Conservation (phyloP, 2,888 invertebrate species). For the Pseudococcus longispinus region DNA sequence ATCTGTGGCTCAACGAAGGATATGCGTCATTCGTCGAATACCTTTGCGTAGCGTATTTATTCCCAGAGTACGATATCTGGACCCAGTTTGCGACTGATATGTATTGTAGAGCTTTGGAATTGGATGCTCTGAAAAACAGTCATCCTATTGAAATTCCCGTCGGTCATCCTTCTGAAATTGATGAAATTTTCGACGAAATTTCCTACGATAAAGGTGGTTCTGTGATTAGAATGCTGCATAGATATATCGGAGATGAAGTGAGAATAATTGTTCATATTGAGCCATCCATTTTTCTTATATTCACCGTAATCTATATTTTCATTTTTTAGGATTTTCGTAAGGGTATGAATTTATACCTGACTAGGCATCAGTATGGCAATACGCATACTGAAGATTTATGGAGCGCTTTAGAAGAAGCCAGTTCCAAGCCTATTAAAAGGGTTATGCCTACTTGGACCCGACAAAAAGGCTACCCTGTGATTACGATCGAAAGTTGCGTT, state of each 20-base stretch:
- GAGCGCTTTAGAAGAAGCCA: conserved; percentile 86
- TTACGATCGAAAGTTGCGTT: conserved; percentile 67
- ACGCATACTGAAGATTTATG: conserved; percentile 94
- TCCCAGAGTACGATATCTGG: conserved; percentile 97
- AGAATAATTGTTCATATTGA: conserved; percentile 55
- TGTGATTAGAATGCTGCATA: conserved; percentile 92
- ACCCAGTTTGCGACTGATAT: conserved; percentile 93
- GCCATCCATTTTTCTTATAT: neutral
- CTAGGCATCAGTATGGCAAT: conserved; percentile 85
- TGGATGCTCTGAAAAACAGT: conserved; percentile 88
- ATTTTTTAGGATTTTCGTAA: conserved; percentile 76
- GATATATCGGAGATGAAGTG: conserved; percentile 86
- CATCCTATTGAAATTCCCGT: conserved; percentile 96
- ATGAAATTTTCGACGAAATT: conserved; percentile 97
- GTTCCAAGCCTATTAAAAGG: conserved; percentile 84
- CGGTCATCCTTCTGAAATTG: conserved; percentile 91
- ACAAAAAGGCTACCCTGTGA: conserved; percentile 92
- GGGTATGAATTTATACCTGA: conserved; percentile 90
- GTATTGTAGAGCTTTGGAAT: conserved; percentile 81
- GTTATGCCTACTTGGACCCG: conserved; percentile 98
- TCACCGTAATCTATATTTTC: neutral
- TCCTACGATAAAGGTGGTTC: conserved; percentile 96
- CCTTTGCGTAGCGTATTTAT: conserved; percentile 88
- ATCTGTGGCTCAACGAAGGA: conserved; percentile 95
- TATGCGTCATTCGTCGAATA: conserved; percentile 97